These are phyloP conservation scores for Aphelinus certus DNA, from an alignment of 1,140 invertebrate species.

Conservation along the genomic window DNA sequence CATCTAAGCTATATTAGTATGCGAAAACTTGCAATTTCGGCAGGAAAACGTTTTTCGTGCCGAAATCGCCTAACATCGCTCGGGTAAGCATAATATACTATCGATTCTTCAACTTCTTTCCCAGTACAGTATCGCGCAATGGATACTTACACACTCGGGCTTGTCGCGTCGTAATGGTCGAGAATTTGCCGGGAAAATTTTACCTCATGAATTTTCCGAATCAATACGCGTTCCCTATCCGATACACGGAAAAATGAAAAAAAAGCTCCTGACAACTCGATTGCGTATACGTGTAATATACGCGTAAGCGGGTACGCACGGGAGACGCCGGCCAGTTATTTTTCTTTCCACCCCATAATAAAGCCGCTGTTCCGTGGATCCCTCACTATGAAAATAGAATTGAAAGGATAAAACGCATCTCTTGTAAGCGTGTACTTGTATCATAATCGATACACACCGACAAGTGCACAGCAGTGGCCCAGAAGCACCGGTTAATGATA, in stretches of 20 bases:
- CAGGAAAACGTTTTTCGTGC: too few relatives aligned
- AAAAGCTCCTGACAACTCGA: neutral
- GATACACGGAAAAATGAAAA: neutral
- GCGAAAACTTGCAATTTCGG: too few relatives aligned
- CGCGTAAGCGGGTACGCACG: neutral
- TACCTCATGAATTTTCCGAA: constrained; percentile 6
- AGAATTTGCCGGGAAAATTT: neutral
- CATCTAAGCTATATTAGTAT: too few relatives aligned
- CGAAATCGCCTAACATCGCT: too few relatives aligned
- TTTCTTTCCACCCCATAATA: constrained; percentile 6
- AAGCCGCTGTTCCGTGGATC: neutral
- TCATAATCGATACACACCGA: neutral
- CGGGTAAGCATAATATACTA: too few relatives aligned
- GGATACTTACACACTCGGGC: too few relatives aligned
- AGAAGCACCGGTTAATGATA: neutral
- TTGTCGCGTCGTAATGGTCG: too few relatives aligned
- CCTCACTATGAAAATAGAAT: neutral
- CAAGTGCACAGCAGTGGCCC: too few relatives aligned
- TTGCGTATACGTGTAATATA: neutral
- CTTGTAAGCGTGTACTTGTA: too few relatives aligned
- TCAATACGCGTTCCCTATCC: neutral
- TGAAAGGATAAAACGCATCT: neutral
- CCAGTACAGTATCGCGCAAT: too few relatives aligned
- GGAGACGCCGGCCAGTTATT: neutral
- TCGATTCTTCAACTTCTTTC: too few relatives aligned